phyloP scores from a whole-genome alignment of 2,888 invertebrate species.

The Eupsilia transversa region DNA sequence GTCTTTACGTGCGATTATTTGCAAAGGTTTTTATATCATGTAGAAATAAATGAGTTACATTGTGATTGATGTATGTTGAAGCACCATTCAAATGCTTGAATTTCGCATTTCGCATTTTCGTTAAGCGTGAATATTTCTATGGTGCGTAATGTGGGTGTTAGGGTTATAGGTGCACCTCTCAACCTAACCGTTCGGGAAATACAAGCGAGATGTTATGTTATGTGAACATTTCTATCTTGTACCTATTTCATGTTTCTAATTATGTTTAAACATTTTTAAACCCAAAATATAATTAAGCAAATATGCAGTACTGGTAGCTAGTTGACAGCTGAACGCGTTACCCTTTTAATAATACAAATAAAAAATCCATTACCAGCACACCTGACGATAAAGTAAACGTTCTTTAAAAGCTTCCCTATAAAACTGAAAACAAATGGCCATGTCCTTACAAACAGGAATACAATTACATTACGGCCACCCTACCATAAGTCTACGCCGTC shows the following conservation, averaged over 20 bases:
- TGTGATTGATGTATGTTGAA: neutral
- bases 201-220: too few relatives aligned
- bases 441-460: slow-evolving; percentile 40
- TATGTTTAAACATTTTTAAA: neutral
- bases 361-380: slow-evolving; percentile 26
- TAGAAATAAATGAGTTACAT: neutral
- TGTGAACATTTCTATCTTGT: neutral
- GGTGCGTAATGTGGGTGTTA: too few relatives aligned
- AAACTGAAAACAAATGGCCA: slow-evolving; percentile 54
- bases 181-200: too few relatives aligned
- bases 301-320: neutral
- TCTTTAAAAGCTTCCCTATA: slow-evolving; percentile 36
- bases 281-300: neutral
- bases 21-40: neutral
- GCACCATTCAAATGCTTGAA: too few relatives aligned
- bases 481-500: slow-evolving; percentile 63
- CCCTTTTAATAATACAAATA: neutral
- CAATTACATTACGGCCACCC: slow-evolving; percentile 58
- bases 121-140: neutral
- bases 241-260: too few relatives aligned
- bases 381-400: slow-evolving; percentile 9
- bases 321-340: neutral
- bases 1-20: neutral
- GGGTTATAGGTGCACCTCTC: too few relatives aligned
- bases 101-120: too few relatives aligned